These are phyloP conservation scores for Harpalus rufipes DNA, from an alignment of 2,888 invertebrate genomes.

Conservation along the genomic window DNA sequence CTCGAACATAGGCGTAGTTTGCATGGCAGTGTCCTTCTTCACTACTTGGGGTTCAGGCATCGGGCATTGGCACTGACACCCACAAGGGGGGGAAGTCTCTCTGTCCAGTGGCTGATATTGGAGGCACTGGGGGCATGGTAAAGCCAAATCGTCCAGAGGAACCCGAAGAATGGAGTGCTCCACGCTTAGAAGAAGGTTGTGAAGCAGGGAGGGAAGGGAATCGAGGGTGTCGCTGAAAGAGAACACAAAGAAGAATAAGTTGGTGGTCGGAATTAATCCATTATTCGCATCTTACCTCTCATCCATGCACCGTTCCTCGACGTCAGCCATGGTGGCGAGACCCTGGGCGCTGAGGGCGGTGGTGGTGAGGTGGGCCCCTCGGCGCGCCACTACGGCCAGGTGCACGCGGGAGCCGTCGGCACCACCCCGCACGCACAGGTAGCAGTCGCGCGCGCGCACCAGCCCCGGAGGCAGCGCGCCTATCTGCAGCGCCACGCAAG, in stretches of 20 bases:
- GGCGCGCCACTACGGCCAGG: constrained; percentile 69
- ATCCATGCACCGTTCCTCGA: background rate
- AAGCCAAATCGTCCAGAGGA: constrained; percentile 82
- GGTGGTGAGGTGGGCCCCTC: constrained; percentile 70
- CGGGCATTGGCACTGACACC: constrained; percentile 75
- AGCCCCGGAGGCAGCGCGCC: constrained; percentile 82
- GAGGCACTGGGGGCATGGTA: constrained; percentile 80
- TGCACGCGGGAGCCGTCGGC: constrained; percentile 73
- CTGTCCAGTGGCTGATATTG: constrained; percentile 75
- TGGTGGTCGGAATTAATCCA: too few relatives aligned
- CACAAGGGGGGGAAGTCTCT: constrained; percentile 72
- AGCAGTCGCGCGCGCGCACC: constrained; percentile 82
- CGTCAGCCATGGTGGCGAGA: constrained; percentile 14
- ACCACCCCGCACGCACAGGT: constrained; percentile 80
- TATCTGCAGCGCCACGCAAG: constrained; percentile 82
- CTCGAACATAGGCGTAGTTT: constrained; percentile 82
- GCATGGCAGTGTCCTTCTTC: constrained; percentile 77
- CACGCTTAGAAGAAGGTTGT: constrained; percentile 83
- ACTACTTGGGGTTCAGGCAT: constrained; percentile 73
- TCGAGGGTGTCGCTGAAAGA: constrained; percentile 32
- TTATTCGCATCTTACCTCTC: background rate
- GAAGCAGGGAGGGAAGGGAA: constrained; percentile 82
- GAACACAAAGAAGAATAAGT: background rate
- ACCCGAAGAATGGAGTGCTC: constrained; percentile 85
- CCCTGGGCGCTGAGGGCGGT: constrained; percentile 74